Evolutionary conservation across 2,113 vertebrate species (phyloP).

Genomic region (Eira barbara): DNA sequence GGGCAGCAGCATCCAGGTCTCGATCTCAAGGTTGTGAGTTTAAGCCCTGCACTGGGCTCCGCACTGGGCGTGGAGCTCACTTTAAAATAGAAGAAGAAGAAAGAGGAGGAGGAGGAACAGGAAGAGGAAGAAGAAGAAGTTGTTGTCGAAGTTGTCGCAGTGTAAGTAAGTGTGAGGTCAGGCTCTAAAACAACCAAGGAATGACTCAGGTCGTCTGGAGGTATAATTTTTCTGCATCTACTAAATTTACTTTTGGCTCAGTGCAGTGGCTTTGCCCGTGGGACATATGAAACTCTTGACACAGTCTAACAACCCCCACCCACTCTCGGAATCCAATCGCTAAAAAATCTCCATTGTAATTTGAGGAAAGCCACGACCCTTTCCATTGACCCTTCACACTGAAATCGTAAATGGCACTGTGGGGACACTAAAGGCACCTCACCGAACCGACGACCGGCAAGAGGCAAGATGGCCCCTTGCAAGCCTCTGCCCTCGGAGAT

Average conservation of each 20-base stretch:
- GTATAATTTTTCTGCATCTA: neutral
- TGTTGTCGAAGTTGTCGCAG: neutral
- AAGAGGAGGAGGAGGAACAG: neutral
- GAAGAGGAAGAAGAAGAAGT: too few relatives aligned
- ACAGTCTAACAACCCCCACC: neutral
- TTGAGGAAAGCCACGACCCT: neutral
- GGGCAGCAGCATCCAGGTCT: neutral
- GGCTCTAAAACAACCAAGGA: neutral
- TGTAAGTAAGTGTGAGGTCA: neutral
- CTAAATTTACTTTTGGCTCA: constrained; percentile 34
- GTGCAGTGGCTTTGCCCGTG: neutral
- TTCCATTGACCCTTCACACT: neutral
- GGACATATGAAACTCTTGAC: constrained; percentile 1
- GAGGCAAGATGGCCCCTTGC: constrained; percentile 59
- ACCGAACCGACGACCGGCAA: constrained; percentile 42
- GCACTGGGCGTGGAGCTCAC: neutral
- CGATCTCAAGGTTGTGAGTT: neutral
- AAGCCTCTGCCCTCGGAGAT: constrained; percentile 74
- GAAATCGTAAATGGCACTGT: constrained; percentile 33
- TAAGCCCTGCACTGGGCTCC: neutral
- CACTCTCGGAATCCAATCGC: constrained; percentile 25
- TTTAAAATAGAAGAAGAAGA: neutral
- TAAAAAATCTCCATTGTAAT: constrained; percentile 42
- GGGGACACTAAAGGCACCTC: constrained; percentile 60
- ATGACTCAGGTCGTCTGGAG: neutral